Conservation (phyloP, 2,113 vertebrate genomes). For the Oplegnathus fasciatus region DNA sequence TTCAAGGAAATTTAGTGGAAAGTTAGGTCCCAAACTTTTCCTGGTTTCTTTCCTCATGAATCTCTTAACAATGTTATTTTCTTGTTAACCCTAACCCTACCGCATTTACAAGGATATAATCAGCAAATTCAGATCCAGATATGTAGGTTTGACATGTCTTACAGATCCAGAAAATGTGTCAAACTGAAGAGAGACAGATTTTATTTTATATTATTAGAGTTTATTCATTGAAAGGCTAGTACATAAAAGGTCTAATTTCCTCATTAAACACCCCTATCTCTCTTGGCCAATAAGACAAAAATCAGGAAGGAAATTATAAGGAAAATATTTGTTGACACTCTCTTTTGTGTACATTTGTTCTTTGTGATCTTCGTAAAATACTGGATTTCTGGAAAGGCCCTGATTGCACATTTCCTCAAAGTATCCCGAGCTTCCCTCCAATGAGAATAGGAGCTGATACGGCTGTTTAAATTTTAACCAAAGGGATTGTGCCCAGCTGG, state of each 20-base stretch:
- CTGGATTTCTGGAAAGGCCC: neutral
- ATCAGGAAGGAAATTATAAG: neutral
- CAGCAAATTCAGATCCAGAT: neutral
- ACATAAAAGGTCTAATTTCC: neutral
- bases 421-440: neutral
- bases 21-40: no score
- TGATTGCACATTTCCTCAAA: neutral
- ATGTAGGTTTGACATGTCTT: neutral
- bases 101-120: neutral
- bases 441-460: neutral
- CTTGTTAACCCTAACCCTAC: neutral
- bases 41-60: no score
- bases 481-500: neutral
- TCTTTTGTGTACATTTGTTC: neutral
- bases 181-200: neutral
- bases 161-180: neutral
- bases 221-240: neutral
- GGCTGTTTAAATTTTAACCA: conserved; percentile 42
- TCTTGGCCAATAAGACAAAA: neutral
- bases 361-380: neutral
- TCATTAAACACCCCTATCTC: neutral
- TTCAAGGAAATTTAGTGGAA: neutral
- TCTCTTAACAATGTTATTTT: neutral
- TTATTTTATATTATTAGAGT: no score
- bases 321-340: neutral